Evolutionary conservation across 2,113 vertebrate genomes (phyloP).

Genomic region (Equus quagga): DNA sequence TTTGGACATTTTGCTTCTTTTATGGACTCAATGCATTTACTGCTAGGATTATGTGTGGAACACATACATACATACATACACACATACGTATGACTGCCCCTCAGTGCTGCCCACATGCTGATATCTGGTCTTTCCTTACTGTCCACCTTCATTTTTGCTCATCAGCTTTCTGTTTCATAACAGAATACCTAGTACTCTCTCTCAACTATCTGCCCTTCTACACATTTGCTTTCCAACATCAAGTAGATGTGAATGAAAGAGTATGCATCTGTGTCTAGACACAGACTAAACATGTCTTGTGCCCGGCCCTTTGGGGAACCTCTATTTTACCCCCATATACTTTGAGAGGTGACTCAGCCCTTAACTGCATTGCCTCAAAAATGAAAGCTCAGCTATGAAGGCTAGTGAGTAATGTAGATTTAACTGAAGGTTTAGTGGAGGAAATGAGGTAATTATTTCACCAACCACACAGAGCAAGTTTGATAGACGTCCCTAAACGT

Average conservation of each 20-base stretch:
- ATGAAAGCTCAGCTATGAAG: neutral
- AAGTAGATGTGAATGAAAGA: neutral
- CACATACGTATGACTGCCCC: too few relatives aligned
- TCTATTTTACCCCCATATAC: neutral
- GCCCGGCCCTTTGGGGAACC: neutral
- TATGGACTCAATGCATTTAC: neutral
- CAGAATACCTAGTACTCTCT: too few relatives aligned
- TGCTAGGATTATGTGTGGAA: neutral
- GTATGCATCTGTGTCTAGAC: neutral
- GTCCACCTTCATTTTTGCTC: neutral
- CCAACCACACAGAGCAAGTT: neutral
- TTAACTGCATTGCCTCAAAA: neutral
- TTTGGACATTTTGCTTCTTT: neutral
- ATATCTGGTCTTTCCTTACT: neutral
- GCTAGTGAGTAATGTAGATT: neutral
- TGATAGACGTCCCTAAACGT: neutral
- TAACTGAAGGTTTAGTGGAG: neutral
- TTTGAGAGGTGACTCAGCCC: neutral
- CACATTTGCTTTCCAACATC: neutral
- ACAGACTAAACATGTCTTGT: too few relatives aligned
- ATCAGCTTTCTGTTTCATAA: neutral
- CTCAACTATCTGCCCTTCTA: neutral
- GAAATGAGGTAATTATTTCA: neutral
- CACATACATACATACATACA: neutral
- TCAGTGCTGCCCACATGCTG: accelerated